Evolutionary conservation across 2,797 vertebrate species (phyloP), one percentile per base, ranked within the genome.

Genomic region (Sebastes dallii): DNA sequence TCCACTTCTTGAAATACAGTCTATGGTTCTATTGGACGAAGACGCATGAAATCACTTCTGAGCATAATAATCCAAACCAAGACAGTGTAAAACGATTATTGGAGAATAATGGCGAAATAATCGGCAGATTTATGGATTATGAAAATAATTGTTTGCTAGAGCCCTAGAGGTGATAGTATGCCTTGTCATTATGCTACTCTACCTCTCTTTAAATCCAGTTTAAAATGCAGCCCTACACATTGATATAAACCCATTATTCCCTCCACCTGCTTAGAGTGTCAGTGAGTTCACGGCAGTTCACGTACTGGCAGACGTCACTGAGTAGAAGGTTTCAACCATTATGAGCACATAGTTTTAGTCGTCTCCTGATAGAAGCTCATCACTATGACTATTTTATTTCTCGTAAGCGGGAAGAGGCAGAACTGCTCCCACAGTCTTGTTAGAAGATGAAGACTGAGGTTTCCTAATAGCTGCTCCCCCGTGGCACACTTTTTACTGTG

Each of bases 391-490:
- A 12, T 75, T 81, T 71, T 42, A 66, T 70, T 70, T 82, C 46
- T 77, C 10, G 18, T 42, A 16, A 72, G 22, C 6, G 14, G 55
- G 2, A 61, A 30, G 72, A 67, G 18, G 32, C 34, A 60, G 70
- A 16, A 18, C 24, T 55, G n/a, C 72, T 61, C 72, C 24, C 22
- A 16, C 39, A 14, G 76, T 70, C 62, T 72, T 83, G 66, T 82
- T 74, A 79, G 72, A 2, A 72, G 73, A 81, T 83, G 22, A 78
- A 59, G 61, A 68, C 78, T 80, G 55, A 82, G 68, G 75, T 86
- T 78, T 68, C 46, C 82, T 83, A 81, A 78, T 86, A 75, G 86
- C 82, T 62, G 72, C 78, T 84, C 75, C 72, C 69, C 66, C 14
- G 50, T 66, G 86, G 75, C 65, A 34, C 76, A 75, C 65, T 66